A percentile compares a stretch with the other conserved stretches of the same genome.
Evolutionary conservation across 1,140 invertebrate genomes (phyloP).

Genomic region (Drosophila micromelanica): DNA sequence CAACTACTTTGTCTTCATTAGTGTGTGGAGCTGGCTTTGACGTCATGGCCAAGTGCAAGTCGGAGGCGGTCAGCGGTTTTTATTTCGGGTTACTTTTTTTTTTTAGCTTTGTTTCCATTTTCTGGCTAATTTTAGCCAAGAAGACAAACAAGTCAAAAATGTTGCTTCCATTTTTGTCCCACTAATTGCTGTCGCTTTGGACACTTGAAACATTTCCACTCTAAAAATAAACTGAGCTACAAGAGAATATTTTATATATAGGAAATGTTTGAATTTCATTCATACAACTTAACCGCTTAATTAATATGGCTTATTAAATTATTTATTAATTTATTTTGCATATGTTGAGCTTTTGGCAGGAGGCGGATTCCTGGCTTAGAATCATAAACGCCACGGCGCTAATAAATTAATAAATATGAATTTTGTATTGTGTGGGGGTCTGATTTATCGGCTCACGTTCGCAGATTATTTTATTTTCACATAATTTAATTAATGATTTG

Average conservation of each 20-base stretch:
- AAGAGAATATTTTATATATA: neutral
- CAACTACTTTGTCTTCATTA: conserved; percentile 70
- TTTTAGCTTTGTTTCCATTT: neutral
- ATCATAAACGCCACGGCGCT: conserved; percentile 35
- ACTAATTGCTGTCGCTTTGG: conserved; percentile 19
- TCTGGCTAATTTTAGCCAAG: conserved; percentile 28
- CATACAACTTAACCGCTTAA: conserved; percentile 5
- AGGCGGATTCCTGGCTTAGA: conserved; percentile 24
- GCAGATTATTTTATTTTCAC: conserved; percentile 66
- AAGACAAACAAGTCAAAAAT: conserved; percentile 36
- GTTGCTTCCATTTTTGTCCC: conserved; percentile 30
- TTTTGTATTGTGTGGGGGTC: conserved; percentile 19
- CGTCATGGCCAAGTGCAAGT: conserved; percentile 61
- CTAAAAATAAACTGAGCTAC: conserved; percentile 47
- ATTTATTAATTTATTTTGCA: conserved; percentile 3
- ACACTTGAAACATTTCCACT: conserved; percentile 34
- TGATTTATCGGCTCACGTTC: conserved; percentile 40
- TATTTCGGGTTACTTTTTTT: neutral
- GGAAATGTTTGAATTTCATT: neutral
- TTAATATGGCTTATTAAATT: conserved; percentile 7
- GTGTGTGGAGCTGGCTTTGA: conserved; percentile 44
- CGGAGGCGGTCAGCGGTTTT: conserved; percentile 16
- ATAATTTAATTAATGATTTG: conserved; percentile 75
- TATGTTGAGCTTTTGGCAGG: neutral
- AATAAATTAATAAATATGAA: conserved; percentile 42